These are phyloP conservation scores for Sesamia inferens DNA, from an alignment of 2,888 invertebrate genomes.

Conservation along the genomic window DNA sequence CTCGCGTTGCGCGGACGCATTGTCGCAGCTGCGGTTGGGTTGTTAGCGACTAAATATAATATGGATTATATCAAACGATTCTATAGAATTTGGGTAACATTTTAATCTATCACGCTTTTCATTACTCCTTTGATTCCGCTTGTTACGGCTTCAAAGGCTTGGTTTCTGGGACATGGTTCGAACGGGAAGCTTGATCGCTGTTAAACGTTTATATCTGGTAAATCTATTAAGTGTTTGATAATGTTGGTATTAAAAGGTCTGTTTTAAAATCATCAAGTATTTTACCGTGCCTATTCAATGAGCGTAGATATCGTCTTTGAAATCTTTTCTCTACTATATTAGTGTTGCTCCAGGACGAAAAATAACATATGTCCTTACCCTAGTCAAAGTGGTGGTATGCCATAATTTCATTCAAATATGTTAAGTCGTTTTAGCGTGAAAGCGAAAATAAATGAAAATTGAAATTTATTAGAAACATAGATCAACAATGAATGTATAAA, in stretches of 20 bases:
- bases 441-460: too few species aligned
- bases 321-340: too few species aligned
- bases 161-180: constrained; percentile 2
- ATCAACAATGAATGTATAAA: too few species aligned
- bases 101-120: constrained; percentile 49
- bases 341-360: too few species aligned
- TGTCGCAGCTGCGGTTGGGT: constrained; percentile 79
- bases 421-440: too few species aligned
- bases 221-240: not conserved
- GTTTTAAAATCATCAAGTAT: not conserved
- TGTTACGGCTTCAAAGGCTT: constrained; percentile 47
- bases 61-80: constrained; percentile 64
- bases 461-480: too few species aligned
- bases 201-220: not conserved
- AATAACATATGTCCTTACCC: too few species aligned
- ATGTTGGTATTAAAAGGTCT: not conserved
- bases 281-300: not conserved
- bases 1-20: constrained; percentile 72
- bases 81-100: constrained; percentile 57
- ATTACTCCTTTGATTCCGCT: constrained; percentile 50
- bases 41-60: constrained; percentile 71
- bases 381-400: too few species aligned
- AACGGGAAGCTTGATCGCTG: not conserved
- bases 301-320: not conserved
- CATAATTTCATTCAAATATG: too few species aligned